phyloP scores from a whole-genome alignment of 2,888 invertebrate species.

The Schrankia costaestrigalis region DNA sequence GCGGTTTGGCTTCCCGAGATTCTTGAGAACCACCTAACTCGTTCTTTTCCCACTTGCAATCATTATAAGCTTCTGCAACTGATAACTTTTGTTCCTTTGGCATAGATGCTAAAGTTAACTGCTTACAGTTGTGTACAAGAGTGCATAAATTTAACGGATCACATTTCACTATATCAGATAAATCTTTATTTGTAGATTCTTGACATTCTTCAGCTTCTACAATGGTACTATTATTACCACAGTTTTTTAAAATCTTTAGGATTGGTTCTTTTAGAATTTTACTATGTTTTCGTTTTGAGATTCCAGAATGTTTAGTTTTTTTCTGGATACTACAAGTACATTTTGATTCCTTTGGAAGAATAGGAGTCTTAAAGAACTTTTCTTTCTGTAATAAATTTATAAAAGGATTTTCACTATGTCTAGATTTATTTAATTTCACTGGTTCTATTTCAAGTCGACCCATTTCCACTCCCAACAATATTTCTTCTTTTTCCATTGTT shows the following conservation, averaged over 20 bases:
- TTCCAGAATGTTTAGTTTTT: conserved; percentile 43
- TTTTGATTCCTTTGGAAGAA: conserved; percentile 37
- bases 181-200: conserved; percentile 28
- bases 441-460: conserved; percentile 80
- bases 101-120: conserved; percentile 61
- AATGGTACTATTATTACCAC: conserved; percentile 28
- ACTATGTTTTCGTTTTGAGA: conserved; percentile 62
- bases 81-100: conserved; percentile 27
- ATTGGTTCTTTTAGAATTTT: conserved; percentile 81
- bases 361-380: conserved; percentile 27
- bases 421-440: conserved; percentile 43
- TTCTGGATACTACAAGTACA: conserved; percentile 53
- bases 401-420: conserved; percentile 60
- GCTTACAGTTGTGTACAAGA: conserved; percentile 69
- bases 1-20: conserved; percentile 44
- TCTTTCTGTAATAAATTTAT: conserved; percentile 27
- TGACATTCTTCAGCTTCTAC: conserved; percentile 31
- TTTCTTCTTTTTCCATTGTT: conserved; percentile 69
- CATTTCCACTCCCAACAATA: conserved; percentile 75
- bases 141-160: conserved; percentile 60
- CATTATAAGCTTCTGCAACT: conserved; percentile 33
- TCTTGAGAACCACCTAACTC: conserved; percentile 37
- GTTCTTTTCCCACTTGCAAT: conserved; percentile 59
- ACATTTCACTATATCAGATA: conserved; percentile 30
- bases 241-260: conserved; percentile 68